Conservation (phyloP, 2,797 vertebrate genomes). For the Anisognathus igniventris region DNA sequence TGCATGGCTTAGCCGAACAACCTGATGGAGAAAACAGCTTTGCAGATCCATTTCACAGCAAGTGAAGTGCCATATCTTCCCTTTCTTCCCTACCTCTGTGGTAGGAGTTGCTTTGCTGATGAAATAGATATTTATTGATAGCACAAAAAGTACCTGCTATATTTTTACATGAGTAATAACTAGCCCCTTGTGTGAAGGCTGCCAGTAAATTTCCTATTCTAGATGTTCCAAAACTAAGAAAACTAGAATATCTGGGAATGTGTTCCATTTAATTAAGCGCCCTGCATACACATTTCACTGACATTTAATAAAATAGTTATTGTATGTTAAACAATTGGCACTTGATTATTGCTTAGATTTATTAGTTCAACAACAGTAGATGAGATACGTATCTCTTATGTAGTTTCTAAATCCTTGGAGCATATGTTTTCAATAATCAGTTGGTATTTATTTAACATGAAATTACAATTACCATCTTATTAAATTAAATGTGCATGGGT, state of each 20-base stretch:
- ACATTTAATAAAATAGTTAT: slow-evolving; percentile 54
- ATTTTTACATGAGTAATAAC: slow-evolving; percentile 38
- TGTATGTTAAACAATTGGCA: slow-evolving; percentile 58
- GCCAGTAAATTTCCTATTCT: slow-evolving; percentile 28
- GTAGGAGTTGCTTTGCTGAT: background rate
- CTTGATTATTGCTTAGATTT: slow-evolving; percentile 52
- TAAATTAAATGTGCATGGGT: slow-evolving; percentile 53
- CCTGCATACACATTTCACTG: background rate
- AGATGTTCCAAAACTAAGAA: slow-evolving; percentile 34
- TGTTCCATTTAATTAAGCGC: slow-evolving; percentile 36
- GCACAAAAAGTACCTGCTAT: slow-evolving; percentile 6
- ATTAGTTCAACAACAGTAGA: slow-evolving; percentile 25
- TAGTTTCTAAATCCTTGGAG: slow-evolving; percentile 40
- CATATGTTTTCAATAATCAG: slow-evolving; percentile 57
- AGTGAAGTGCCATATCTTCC: background rate
- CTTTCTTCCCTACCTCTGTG: background rate
- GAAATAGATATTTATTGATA: slow-evolving; percentile 38
- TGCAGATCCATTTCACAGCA: background rate
- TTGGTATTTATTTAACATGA: slow-evolving; percentile 61
- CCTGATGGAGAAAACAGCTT: background rate
- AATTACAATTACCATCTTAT: slow-evolving; percentile 69
- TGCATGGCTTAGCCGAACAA: background rate
- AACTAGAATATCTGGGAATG: slow-evolving; percentile 34
- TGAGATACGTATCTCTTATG: slow-evolving; percentile 27
- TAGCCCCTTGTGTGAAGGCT: background rate